Base-by-base conservation (phyloP, 2,888 invertebrate species). In the Tyria jacobaeae region DNA sequence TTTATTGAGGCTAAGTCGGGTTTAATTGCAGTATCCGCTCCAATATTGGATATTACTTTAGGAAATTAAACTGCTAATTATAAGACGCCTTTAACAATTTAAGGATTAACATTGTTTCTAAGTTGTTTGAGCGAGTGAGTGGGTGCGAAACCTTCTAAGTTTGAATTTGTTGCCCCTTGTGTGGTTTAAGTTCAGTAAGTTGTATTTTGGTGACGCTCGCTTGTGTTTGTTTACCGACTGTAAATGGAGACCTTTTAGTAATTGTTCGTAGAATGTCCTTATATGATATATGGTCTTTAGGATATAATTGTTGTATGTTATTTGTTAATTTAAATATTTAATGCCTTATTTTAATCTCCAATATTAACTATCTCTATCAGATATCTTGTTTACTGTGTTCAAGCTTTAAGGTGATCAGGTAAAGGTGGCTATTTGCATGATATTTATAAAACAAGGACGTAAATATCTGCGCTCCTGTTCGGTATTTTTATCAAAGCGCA, bases 21-120 rank as follows among this genome's bases (percentile, higher is more conserved):
- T 58, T 68, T 66, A 73, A 68, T 52, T 34, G 48, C 60, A 48
- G 41, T 60, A 57, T 65, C 52, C 56, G 52, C 39, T 37, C 25
- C 15, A 58, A 54, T 65, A 64, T 51, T 70, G 61, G 58, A 61
- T 69, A 55, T 55, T 62, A 67, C 58, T 27, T 61, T 39, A 67
- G 51, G 15, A n/a, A 62, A 56, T 66, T 49, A 56, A 62, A 52
- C 35, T 48, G 25, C 25, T 75, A 53, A 65, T 62, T 55, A 59
- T 60, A 57, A 60, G 49, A 60, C 55, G 47, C 54, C 50, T 17
- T 60, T 58, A 66, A 64, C 25, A 35, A 52, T 47, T 60, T 41
- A 53, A 14, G 47, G 17, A 47, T 61, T 51, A 57, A 67, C 71
- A 60, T 50, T 72, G 62, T 41, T 62, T 56, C 1, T 1, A 52